A percentile compares a stretch with the other conserved stretches of the same genome.
phyloP scores from a whole-genome alignment of 1,140 invertebrate species.

The Telenomus remus region DNA sequence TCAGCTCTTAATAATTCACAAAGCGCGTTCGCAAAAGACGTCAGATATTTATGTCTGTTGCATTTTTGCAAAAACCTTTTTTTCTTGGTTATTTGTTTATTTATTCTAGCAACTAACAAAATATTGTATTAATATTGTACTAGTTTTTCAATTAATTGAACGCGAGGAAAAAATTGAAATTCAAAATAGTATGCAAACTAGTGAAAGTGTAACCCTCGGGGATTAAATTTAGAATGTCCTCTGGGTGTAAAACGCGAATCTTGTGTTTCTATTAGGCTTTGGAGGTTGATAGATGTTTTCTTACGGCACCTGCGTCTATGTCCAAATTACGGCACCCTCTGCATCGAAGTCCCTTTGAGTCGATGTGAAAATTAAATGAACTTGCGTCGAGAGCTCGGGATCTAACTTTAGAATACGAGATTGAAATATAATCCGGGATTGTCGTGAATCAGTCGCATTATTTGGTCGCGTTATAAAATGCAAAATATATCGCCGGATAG shows the following conservation, averaged over 20 bases:
- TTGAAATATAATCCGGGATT: slow-evolving; percentile 68
- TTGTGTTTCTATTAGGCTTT: slow-evolving; percentile 56
- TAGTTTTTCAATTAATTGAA: slow-evolving; percentile 1
- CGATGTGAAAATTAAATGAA: slow-evolving; percentile 66
- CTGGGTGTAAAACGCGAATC: slow-evolving; percentile 27
- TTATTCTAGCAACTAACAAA: too few species aligned
- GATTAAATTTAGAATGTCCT: slow-evolving; percentile 41
- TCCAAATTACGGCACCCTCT: slow-evolving; percentile 64
- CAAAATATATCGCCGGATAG: slow-evolving; percentile 69
- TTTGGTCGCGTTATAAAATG: slow-evolving; percentile 67
- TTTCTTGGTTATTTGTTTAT: slow-evolving; percentile 47
- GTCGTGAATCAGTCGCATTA: slow-evolving; percentile 60
- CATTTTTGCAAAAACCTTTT: slow-evolving; percentile 44
- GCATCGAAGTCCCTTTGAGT: slow-evolving; percentile 49
- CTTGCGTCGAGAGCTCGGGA: slow-evolving; percentile 14
- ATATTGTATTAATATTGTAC: too few species aligned
- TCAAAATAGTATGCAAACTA: not conserved
- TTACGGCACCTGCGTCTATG: slow-evolving; percentile 69
- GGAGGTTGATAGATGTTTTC: slow-evolving; percentile 73
- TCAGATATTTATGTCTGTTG: slow-evolving; percentile 44
- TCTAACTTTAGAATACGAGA: slow-evolving; percentile 66
- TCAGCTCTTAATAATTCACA: slow-evolving; percentile 35
- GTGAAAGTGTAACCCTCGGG: not conserved
- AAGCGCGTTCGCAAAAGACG: slow-evolving; percentile 13
- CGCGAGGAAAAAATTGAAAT: not conserved